Base-by-base conservation (phyloP, 2,113 vertebrate species). In the Copsychus sechellarum region DNA sequence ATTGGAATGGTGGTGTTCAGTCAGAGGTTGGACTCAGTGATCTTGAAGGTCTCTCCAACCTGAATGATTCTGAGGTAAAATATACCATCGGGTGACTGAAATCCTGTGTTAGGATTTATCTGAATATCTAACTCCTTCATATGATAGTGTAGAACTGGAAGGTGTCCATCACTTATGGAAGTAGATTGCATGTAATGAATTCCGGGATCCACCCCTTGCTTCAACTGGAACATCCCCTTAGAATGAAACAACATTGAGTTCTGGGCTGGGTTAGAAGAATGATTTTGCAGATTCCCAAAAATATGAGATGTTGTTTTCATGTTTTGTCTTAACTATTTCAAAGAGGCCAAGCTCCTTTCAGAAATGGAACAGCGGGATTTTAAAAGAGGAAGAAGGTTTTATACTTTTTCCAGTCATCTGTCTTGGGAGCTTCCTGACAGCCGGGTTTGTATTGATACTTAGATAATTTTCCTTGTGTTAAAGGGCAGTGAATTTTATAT, bases 21-120 rank as follows among this genome's bases (percentile, higher is more conserved):
- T 45, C 54, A 48, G 40, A 61, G 54, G 17, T 3, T 31, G 62
- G 70, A 47, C n/a, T 47, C 14, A 11, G 40, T 54, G n/a, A 13
- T 48, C 54, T 34, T 82, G 47, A 28, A n/a, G 5, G 9, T 69
- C 21, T 67, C 31, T 76, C 22, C 34, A 69, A 9, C 14, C 3
- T 22, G 24, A 34, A 19, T 60, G 21, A 67, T 53, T 58, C 31
- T 42, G 1, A 47, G 54, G 54, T 90, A 92, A 96, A 97, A 96
- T 96, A 81, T 79, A 92, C 76, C 79, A 84, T 92, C 94, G 96
- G 94, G 92, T 97, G 96, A 97, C 80, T 90, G 91, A 92, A 97
- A 96, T 96, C 60, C 77, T 96, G 94, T 95, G 94, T 96, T 92
- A 84, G 76, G 88, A 88, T 95, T 96, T 96, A 87, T 97, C 85